Percentiles rank a stretch among this genome's conserved stretches.
Evolutionary conservation across 2,113 vertebrate species (phyloP).

Genomic region (Varanus komodoensis): DNA sequence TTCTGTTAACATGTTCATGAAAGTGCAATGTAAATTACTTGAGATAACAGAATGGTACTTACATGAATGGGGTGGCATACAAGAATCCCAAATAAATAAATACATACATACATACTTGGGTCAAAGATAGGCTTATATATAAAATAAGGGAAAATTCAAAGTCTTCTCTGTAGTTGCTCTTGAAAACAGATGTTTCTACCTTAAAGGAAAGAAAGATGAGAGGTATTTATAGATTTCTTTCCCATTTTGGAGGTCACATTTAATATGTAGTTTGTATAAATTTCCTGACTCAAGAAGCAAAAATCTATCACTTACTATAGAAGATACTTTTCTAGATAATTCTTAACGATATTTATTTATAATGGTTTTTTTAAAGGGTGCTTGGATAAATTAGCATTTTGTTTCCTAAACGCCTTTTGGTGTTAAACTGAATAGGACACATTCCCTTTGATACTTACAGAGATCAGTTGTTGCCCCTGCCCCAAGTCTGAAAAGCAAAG

Average conservation of each 20-base stretch:
- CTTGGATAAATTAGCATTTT: not conserved
- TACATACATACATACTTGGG: too few species aligned
- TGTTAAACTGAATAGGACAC: not conserved
- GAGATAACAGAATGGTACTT: not conserved
- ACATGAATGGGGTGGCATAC: too few species aligned
- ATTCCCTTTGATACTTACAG: not conserved
- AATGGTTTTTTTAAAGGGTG: not conserved
- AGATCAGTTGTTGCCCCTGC: not conserved
- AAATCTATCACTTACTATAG: not conserved
- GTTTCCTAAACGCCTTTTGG: not conserved
- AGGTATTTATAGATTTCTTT: not conserved
- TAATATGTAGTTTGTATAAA: not conserved
- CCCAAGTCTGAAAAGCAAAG: not conserved
- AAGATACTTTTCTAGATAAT: not conserved
- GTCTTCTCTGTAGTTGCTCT: not conserved
- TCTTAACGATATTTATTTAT: not conserved
- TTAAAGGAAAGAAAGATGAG: slow-evolving; percentile 12
- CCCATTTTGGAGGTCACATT: not conserved
- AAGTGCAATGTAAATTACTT: not conserved
- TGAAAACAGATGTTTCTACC: not conserved
- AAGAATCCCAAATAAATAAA: accelerated
- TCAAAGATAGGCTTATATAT: not conserved
- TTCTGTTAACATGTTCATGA: not conserved
- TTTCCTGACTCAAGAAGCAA: not conserved
- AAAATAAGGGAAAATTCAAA: not conserved